phyloP scores from a whole-genome alignment of 1,140 invertebrate genomes.

The Polypedilum pembai region DNA sequence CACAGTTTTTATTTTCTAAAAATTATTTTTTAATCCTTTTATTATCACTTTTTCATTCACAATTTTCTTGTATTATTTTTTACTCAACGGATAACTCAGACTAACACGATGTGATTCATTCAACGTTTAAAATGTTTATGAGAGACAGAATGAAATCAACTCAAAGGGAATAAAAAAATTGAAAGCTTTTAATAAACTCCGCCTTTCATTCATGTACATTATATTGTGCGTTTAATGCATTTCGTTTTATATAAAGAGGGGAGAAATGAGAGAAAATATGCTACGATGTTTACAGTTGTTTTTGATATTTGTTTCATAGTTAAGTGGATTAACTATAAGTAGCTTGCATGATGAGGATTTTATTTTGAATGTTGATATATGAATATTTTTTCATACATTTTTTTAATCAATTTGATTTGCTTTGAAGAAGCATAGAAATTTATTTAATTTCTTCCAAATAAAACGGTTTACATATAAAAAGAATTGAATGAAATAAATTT shows the following conservation, averaged over 20 bases:
- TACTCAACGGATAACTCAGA: neutral
- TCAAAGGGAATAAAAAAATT: neutral
- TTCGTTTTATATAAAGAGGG: neutral
- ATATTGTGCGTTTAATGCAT: neutral
- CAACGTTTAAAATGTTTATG: constrained; percentile 1
- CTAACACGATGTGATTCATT: neutral
- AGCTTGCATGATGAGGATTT: neutral
- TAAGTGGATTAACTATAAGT: neutral
- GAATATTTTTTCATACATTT: neutral
- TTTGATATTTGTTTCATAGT: neutral
- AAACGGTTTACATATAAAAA: too few relatives aligned
- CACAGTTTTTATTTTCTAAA: neutral
- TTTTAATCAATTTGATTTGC: neutral
- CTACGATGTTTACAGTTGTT: constrained; percentile 3
- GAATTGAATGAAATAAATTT: too few relatives aligned
- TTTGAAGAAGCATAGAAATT: too few relatives aligned
- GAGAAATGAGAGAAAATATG: neutral
- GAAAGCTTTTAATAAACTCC: constrained; percentile 5
- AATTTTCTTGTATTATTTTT: neutral
- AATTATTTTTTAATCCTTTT: too few relatives aligned
- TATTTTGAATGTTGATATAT: neutral
- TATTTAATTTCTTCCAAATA: too few relatives aligned
- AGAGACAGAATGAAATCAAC: neutral
- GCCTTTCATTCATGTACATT: neutral
- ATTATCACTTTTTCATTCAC: neutral